phyloP scores from a whole-genome alignment of 2,888 invertebrate species.

The Drosophila paramelanica region DNA sequence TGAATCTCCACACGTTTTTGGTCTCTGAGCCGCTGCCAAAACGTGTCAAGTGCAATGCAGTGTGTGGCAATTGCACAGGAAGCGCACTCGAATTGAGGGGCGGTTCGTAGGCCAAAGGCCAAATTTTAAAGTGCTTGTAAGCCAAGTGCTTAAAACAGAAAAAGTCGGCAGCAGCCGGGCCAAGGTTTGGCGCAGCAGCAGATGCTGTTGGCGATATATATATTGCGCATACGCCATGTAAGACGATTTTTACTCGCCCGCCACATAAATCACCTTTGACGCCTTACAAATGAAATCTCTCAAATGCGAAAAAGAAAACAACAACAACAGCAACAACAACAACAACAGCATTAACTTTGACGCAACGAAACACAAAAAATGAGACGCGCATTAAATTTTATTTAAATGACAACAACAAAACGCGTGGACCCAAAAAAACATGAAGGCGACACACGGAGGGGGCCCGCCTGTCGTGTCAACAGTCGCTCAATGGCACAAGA shows the following conservation, averaged over 20 bases:
- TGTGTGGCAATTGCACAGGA: constrained; percentile 43
- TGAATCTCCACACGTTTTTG: constrained; percentile 42
- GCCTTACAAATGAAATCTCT: constrained; percentile 51
- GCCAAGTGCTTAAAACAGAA: constrained; percentile 21
- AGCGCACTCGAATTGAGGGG: constrained; percentile 43
- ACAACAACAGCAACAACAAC: no score
- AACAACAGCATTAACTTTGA: constrained; percentile 34
- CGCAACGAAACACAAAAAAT: constrained; percentile 34
- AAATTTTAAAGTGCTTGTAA: constrained; percentile 30
- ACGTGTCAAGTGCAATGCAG: constrained; percentile 79
- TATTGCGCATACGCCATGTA: constrained; percentile 51
- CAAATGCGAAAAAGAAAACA: constrained; percentile 13
- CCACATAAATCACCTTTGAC: constrained; percentile 57
- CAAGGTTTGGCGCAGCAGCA: constrained; percentile 37
- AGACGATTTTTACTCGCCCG: constrained; percentile 18
- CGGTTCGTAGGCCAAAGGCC: constrained; percentile 29
- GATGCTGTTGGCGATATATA: constrained; percentile 21
- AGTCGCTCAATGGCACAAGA: constrained; percentile 73
- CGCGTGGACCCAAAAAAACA: constrained; percentile 39
- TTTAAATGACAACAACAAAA: constrained; percentile 58
- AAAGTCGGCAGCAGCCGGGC: constrained; percentile 7
- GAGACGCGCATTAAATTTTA: constrained; percentile 49
- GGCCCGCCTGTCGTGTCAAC: constrained; percentile 65
- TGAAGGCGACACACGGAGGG: constrained; percentile 28
- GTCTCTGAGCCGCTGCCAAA: constrained; percentile 25